Percentiles rank a stretch among this genome's conserved stretches.
These are phyloP conservation scores for Onychostruthus taczanowskii DNA, from an alignment of 2,113 vertebrate species.

Conservation along the genomic window DNA sequence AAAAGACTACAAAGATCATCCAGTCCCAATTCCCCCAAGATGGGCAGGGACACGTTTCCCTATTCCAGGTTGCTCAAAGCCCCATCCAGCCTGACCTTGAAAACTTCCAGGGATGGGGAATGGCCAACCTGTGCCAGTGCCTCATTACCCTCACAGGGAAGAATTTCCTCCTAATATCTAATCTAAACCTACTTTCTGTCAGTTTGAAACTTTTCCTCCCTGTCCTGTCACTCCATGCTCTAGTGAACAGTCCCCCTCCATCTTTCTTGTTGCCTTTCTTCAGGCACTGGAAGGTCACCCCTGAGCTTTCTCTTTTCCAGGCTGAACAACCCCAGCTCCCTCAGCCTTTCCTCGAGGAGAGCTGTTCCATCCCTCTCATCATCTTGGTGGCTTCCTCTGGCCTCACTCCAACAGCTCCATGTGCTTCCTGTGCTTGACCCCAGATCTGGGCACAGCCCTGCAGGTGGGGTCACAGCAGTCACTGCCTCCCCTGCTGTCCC, in stretches of 20 bases:
- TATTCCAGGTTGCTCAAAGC: not conserved
- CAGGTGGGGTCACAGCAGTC: not conserved
- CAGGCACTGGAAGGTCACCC: not conserved
- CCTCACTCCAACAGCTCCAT: not conserved
- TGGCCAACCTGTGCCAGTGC: fast-evolving
- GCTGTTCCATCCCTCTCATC: not conserved
- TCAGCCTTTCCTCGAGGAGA: not conserved
- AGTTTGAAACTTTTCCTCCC: not conserved
- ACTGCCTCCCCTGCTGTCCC: not conserved
- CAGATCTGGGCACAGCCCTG: not conserved
- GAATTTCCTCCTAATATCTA: not conserved
- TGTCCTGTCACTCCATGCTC: not conserved
- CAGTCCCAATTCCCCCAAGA: not conserved
- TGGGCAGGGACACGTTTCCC: not conserved
- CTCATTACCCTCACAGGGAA: not conserved
- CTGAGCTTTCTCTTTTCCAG: not conserved
- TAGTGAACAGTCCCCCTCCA: fast-evolving
- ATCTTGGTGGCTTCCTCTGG: not conserved
- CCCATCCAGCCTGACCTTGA: not conserved
- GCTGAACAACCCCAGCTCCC: fast-evolving
- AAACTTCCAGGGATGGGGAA: not conserved
- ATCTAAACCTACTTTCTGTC: not conserved
- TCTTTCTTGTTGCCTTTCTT: not conserved
- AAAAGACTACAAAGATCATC: not conserved
- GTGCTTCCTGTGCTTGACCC: not conserved